Conservation (phyloP, 2,888 invertebrate species). For the Pseudolycoriella hygida region DNA sequence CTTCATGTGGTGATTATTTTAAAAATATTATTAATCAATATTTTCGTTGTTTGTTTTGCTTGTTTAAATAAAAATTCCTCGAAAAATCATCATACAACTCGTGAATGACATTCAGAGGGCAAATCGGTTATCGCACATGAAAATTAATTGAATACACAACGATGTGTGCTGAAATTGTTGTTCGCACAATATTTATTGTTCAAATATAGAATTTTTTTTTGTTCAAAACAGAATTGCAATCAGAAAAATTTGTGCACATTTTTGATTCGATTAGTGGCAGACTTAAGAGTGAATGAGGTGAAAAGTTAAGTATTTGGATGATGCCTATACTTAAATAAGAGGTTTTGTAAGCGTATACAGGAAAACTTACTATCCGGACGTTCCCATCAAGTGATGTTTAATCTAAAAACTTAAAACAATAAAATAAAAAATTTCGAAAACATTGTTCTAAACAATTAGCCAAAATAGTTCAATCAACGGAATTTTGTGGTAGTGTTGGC, state of each 20-base stretch:
- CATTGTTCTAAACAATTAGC: not conserved
- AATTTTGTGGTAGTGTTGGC: constrained; percentile 10
- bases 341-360: no score
- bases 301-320: no score
- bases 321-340: no score
- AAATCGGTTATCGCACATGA: constrained; percentile 1
- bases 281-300: no score
- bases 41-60: not conserved
- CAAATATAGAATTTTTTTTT: not conserved
- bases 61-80: not conserved
- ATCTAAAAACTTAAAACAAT: not conserved
- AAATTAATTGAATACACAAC: not conserved
- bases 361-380: no score
- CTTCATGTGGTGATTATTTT: no score
- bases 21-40: no score
- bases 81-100: not conserved
- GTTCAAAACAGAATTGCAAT: no score
- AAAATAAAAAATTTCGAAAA: not conserved
- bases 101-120: constrained; percentile 3
- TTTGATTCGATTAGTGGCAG: no score
- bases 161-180: not conserved
- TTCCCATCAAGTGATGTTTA: constrained; percentile 6
- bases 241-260: no score
- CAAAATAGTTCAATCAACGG: constrained; percentile 9
- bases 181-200: not conserved